Base-by-base conservation (phyloP, 2,888 invertebrate genomes). In the Diarsia dahlii region DNA sequence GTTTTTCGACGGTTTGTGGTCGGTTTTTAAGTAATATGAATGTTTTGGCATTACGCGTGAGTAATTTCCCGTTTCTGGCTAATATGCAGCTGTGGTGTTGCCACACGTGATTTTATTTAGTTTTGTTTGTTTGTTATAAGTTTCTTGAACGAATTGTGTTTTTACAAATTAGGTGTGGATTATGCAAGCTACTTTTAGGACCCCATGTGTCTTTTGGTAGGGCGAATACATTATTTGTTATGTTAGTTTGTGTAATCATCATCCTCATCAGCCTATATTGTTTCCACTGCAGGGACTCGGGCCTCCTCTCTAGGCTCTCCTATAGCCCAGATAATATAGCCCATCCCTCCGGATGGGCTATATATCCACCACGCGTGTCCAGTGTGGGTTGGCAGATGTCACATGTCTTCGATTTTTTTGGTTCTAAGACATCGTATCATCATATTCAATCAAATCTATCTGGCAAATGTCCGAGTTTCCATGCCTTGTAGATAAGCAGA, bases 1-100 rank as follows among this genome's bases (percentile, higher is more conserved):
- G 92, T 95, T 95, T 94, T 92, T 91, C 82, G 93, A 91, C 91
- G 94, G 94, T 95, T 91, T 94, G 95, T 91, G 95, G 95, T 94
- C 77, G 86, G 90, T 92, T 93, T 94, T 94, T 95, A 95, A 95
- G 95, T 92, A 93, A 94, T 95, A 96, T 91, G 93, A 95, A 96
- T 96, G 94, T 93, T 95, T 93, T 91, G 89, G 92, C 92, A 94
- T 96, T 95, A 95, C 85, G 90, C 91, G 85, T 92, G 92, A 92
- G 92, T 93, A 92, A 94, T 95, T 93, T 91, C 89, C 87, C 86
- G 90, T 91, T 90, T 89, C 88, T 88, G 87, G 85, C 84, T 88
- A 86, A 89, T 86, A 87, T 87, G 92, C 95, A 95, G 94, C 94
- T 95, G 94, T 82, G 87, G 73, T 71, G 58, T 54, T 82, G 83